Evolutionary conservation across 2,888 invertebrate species (phyloP), one percentile per base, ranked within the genome.

Genomic region (Theodoxus fluviatilis): DNA sequence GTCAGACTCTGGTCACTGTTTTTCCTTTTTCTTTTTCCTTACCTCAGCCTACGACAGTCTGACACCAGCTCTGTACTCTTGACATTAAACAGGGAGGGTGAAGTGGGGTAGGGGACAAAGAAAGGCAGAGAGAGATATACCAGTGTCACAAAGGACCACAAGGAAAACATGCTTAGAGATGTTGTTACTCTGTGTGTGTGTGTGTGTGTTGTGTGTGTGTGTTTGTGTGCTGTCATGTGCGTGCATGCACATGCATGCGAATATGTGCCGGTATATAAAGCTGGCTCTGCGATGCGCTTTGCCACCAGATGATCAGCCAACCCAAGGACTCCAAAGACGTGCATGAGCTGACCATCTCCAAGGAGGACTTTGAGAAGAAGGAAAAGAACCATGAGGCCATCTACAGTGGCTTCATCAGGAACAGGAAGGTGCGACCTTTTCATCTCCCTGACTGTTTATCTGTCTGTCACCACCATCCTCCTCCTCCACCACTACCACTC

Each of bases 291-390:
- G n/a, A n/a, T n/a, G n/a, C n/a, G n/a, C 33, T 65, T 59, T 68
- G 1, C 28, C 25, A 75, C n/a, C 71, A 86, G 86, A 86, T 87
- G 86, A 86, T 87, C 61, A 81, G 85, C 4, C 80, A 81, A 73
- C 80, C 84, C 1, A 75, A 72, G 49, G 82, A 80, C 15, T 82
- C 84, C 1, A 79, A 81, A 67, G 87, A 87, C 72, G 85, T 87
- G 6, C 86, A 87, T 75, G 87, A 87, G 68, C 75, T 87, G 71
- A 80, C 76, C n/a, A 86, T 87, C 61, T 85, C 85, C 3, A 84
- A 86, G 72, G 86, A 86, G n/a, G 85, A 86, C 61, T 87, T 87
- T 79, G 85, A 86, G 73, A 78, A 81, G 73, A 84, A 82, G 69
- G 87, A 87, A 69, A 82, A 82, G 70, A 85, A 84, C 67, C 80